phyloP scores from a whole-genome alignment of 1,140 invertebrate species.

The Philaenus spumarius region DNA sequence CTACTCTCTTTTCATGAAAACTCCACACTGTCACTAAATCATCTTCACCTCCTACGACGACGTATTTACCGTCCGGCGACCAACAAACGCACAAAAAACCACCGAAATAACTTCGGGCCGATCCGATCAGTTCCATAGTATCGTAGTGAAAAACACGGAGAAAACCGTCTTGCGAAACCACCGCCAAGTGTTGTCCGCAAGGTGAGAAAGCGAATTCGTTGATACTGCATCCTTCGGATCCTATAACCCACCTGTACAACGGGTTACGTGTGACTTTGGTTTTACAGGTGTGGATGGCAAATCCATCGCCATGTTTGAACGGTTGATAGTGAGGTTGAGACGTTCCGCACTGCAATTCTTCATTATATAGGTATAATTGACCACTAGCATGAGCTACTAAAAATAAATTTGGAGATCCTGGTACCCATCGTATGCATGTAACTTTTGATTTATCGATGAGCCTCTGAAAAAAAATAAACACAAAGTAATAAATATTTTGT shows the following conservation, averaged over 20 bases:
- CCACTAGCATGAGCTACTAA: constrained; percentile 92
- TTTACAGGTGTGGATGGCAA: constrained; percentile 91
- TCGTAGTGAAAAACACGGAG: constrained; percentile 95
- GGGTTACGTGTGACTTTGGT: constrained; percentile 95
- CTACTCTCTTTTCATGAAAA: constrained; percentile 83
- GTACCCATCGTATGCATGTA: constrained; percentile 98
- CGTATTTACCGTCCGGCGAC: constrained; percentile 93
- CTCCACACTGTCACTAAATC: constrained; percentile 98
- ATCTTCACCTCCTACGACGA: constrained; percentile 97
- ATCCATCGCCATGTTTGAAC: constrained; percentile 93
- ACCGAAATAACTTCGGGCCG: constrained; percentile 93
- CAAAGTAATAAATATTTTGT: neutral
- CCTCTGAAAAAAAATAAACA: constrained; percentile 58
- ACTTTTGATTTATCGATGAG: constrained; percentile 97
- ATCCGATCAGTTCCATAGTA: constrained; percentile 89
- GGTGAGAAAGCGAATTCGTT: constrained; percentile 98
- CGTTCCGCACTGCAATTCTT: constrained; percentile 83
- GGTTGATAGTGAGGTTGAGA: constrained; percentile 84
- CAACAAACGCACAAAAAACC: constrained; percentile 94
- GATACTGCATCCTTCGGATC: constrained; percentile 76
- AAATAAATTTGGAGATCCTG: constrained; percentile 87
- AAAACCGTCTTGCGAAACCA: constrained; percentile 94
- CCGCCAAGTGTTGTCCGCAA: constrained; percentile 84
- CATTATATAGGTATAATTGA: constrained; percentile 97
- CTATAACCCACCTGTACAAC: constrained; percentile 79